Conservation (phyloP, 1,140 invertebrate genomes). For the Galleria mellonella region DNA sequence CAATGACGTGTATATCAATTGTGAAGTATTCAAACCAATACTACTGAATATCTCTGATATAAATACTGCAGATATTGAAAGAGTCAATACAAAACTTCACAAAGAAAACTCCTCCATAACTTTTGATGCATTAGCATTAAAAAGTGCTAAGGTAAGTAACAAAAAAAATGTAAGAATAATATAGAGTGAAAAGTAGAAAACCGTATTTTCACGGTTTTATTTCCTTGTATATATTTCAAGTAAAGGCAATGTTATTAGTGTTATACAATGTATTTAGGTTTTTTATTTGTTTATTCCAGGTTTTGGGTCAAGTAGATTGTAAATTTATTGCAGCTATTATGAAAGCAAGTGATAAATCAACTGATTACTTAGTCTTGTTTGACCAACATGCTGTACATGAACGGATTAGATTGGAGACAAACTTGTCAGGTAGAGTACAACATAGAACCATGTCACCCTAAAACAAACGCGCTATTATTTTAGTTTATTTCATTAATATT, state of each 20-base stretch:
- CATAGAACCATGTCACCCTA: too few species aligned
- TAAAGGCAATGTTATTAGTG: too few species aligned
- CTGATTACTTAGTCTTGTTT: conserved; percentile 76
- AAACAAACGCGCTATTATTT: too few species aligned
- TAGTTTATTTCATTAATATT: too few species aligned
- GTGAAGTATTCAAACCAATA: conserved; percentile 38
- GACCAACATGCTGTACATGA: conserved; percentile 88
- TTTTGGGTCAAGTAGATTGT: conserved; percentile 80
- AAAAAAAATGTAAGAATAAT: too few species aligned
- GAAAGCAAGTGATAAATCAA: conserved; percentile 17
- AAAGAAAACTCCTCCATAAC: conserved; percentile 33
- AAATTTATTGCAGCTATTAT: conserved; percentile 79
- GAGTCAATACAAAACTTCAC: conserved; percentile 25
- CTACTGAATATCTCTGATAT: conserved; percentile 31
- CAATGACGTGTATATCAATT: conserved; percentile 28
- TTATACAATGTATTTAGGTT: too few species aligned
- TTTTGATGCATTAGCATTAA: conserved; percentile 22
- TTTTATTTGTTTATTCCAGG: conserved; percentile 26
- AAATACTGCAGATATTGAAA: conserved; percentile 24
- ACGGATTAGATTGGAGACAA: conserved; percentile 79
- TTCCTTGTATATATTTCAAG: too few species aligned
- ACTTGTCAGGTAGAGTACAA: conserved; percentile 34
- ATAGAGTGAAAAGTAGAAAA: too few species aligned
- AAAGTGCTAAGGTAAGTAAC: too few species aligned
- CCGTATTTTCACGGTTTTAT: too few species aligned